Evolutionary conservation across 2,113 vertebrate species (phyloP).

Genomic region (Microcebus ravelobensis): DNA sequence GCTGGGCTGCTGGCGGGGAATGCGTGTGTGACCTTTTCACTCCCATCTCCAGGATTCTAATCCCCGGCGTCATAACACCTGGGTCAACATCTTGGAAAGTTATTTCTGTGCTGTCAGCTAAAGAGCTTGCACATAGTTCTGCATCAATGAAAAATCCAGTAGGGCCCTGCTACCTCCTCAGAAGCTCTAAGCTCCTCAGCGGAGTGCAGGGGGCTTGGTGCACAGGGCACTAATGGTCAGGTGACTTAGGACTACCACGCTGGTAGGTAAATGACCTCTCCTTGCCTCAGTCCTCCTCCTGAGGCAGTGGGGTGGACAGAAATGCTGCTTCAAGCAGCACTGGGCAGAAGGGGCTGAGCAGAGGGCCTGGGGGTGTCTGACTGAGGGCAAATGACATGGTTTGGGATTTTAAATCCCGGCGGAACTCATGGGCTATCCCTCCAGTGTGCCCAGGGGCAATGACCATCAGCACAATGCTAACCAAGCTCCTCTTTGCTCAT

Average conservation of each 20-base stretch:
- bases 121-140: neutral
- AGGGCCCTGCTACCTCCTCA: neutral
- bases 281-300: neutral
- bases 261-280: neutral
- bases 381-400: neutral
- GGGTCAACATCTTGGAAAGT: constrained; percentile 42
- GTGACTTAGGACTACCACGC: neutral
- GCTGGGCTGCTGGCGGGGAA: neutral
- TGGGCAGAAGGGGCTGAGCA: neutral
- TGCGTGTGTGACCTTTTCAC: neutral
- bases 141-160: neutral
- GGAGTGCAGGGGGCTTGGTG: neutral
- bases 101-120: constrained; percentile 33
- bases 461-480: neutral
- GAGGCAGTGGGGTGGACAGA: neutral
- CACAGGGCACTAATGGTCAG: neutral
- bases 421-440: neutral
- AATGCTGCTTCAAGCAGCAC: neutral
- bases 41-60: constrained; percentile 14
- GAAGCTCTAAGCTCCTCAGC: neutral
- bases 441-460: neutral
- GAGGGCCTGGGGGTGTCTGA: neutral
- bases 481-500: neutral
- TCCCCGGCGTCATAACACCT: neutral
- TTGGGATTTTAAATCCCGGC: neutral